Conservation (phyloP, 92 coral and sea anemone species). For the Phenganax stokvisi region DNA sequence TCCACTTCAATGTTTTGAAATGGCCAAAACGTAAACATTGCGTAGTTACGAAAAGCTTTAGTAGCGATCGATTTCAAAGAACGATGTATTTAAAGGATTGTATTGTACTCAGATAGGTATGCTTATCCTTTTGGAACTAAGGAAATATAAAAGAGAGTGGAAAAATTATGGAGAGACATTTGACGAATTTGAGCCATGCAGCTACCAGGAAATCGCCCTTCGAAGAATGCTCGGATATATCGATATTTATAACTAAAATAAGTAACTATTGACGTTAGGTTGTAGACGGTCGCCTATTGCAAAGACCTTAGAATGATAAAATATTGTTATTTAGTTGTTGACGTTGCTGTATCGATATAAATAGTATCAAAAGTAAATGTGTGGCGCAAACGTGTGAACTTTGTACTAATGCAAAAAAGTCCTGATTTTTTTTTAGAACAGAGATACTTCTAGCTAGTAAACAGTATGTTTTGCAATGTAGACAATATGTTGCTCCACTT, state of each 20-base stretch:
- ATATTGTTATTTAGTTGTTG: background rate
- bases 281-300: background rate
- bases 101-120: background rate
- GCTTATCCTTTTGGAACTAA: background rate
- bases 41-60: background rate
- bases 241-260: background rate
- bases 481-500: background rate
- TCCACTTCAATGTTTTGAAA: background rate
- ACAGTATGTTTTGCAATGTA: too few species aligned
- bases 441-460: too few species aligned
- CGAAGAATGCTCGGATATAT: background rate
- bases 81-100: conserved; percentile 8
- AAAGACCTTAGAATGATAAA: background rate
- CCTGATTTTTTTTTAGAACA: too few species aligned
- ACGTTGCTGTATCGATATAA: background rate
- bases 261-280: conserved; percentile 12
- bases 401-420: background rate
- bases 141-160: background rate
- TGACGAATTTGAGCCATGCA: background rate
- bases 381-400: background rate
- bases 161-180: background rate
- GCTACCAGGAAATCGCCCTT: background rate
- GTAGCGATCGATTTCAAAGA: background rate
- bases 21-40: conserved; percentile 17
- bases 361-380: background rate